phyloP scores from a whole-genome alignment of 2,797 vertebrate species.

The Tadarida brasiliensis region DNA sequence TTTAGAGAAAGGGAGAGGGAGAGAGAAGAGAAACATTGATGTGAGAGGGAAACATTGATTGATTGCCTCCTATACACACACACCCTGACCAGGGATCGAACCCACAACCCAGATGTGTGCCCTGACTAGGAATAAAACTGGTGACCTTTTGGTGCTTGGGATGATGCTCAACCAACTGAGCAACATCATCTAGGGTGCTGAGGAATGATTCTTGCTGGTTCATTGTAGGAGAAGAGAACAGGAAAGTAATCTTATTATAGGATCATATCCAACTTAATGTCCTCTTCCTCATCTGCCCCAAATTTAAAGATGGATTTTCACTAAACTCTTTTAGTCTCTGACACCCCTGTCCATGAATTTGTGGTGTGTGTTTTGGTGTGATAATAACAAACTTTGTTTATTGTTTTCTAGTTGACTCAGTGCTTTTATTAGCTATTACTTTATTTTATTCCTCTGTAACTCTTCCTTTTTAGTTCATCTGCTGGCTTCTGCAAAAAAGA shows the following conservation, averaged over 20 bases:
- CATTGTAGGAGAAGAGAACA: not conserved
- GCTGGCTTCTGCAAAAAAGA: not conserved
- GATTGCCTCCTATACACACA: not conserved
- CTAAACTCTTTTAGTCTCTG: not conserved
- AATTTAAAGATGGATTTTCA: conserved; percentile 8
- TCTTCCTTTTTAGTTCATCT: not conserved
- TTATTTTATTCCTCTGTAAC: not conserved
- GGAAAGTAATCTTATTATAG: not conserved
- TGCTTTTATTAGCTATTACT: not conserved
- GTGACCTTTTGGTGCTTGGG: not conserved
- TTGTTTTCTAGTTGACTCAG: not conserved
- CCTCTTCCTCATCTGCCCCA: not conserved
- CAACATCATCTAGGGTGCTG: not conserved
- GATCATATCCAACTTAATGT: not conserved
- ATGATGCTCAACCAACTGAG: not conserved
- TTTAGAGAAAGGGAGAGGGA: not conserved
- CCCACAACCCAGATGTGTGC: not conserved
- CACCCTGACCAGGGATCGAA: not conserved
- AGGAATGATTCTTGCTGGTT: not conserved
- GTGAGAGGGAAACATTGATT: not conserved
- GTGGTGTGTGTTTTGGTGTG: not conserved
- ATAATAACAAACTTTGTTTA: not conserved
- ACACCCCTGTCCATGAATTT: not conserved
- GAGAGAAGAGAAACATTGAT: not conserved
- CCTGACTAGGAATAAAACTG: not conserved